Evolutionary conservation across 2,888 invertebrate species (phyloP).

Genomic region (Euzetes globulus): DNA sequence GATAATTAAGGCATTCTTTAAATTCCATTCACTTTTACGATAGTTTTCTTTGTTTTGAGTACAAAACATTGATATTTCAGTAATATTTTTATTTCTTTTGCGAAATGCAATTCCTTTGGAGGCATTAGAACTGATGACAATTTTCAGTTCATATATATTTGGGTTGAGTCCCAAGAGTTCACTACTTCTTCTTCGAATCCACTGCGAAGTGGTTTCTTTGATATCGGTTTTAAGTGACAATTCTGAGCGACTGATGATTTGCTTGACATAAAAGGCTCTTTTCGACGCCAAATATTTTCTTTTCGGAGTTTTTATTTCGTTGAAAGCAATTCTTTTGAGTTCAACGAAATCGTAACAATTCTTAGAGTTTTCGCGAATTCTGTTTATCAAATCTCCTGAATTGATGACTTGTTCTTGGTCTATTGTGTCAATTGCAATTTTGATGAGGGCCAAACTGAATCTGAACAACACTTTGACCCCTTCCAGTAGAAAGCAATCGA

Average conservation of each 20-base stretch:
- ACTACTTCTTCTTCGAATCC: slow-evolving; percentile 10
- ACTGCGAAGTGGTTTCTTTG: slow-evolving; percentile 23
- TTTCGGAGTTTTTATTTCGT: slow-evolving; percentile 21
- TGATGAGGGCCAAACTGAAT: slow-evolving; percentile 28
- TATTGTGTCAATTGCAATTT: neutral
- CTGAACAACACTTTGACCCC: slow-evolving; percentile 32
- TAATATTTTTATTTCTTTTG: neutral
- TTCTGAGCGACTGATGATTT: slow-evolving; percentile 5
- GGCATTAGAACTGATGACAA: neutral
- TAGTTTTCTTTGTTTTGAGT: neutral
- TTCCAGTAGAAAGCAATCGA: slow-evolving; percentile 31
- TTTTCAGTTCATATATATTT: neutral
- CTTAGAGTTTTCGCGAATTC: slow-evolving; percentile 9
- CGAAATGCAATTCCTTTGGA: neutral
- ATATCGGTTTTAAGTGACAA: neutral
- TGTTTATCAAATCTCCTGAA: slow-evolving; percentile 20
- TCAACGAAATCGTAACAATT: slow-evolving; percentile 19
- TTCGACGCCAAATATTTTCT: slow-evolving; percentile 30
- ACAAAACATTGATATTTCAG: neutral
- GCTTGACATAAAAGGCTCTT: slow-evolving; percentile 30
- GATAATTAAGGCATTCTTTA: neutral
- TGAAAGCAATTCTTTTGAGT: slow-evolving; percentile 17
- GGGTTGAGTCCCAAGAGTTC: neutral
- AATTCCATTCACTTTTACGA: neutral
- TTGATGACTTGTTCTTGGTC: neutral